Evolutionary conservation across 2,113 vertebrate genomes (phyloP).

Genomic region (Amphiprion percula): DNA sequence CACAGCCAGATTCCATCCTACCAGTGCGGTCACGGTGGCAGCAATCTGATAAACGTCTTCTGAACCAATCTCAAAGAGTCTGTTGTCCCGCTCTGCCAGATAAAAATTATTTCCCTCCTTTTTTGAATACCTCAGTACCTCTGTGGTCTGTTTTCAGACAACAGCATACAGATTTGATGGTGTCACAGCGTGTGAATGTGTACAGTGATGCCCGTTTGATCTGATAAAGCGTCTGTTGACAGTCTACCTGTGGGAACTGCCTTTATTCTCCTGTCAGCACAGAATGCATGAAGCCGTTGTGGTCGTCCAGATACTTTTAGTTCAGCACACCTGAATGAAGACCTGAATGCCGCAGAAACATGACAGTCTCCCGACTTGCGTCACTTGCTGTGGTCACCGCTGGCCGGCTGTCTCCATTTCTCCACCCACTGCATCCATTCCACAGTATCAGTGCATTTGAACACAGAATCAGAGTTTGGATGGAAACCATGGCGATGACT

Average conservation of each 20-base stretch:
- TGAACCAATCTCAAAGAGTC: conserved; percentile 67
- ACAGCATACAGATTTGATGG: conserved; percentile 41
- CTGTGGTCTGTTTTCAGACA: conserved; percentile 41
- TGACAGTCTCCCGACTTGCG: conserved; percentile 63
- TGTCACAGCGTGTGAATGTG: conserved; percentile 43
- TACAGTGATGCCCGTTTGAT: conserved; percentile 39
- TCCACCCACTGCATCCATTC: conserved; percentile 73
- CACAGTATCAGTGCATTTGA: conserved; percentile 64
- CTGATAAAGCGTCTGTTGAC: conserved; percentile 39
- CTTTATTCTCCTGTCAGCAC: conserved; percentile 27
- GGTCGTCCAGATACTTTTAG: conserved; percentile 14
- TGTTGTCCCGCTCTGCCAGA: conserved; percentile 54
- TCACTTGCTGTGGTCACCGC: conserved; percentile 70
- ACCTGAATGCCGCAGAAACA: conserved; percentile 38
- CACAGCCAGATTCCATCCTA: conserved; percentile 71
- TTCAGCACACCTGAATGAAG: conserved; percentile 61
- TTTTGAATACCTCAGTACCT: conserved; percentile 41
- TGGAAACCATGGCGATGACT: conserved; percentile 80
- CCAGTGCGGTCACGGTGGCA: conserved; percentile 55
- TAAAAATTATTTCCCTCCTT: conserved; percentile 41
- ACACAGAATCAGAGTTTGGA: conserved; percentile 64
- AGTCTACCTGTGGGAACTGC: conserved; percentile 27
- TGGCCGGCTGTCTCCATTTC: conserved; percentile 44
- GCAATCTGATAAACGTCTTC: conserved; percentile 64
- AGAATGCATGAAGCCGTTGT: conserved; percentile 11